These are phyloP conservation scores for Amphilophus citrinellus DNA, from an alignment of 2,113 vertebrate species.

Conservation along the genomic window DNA sequence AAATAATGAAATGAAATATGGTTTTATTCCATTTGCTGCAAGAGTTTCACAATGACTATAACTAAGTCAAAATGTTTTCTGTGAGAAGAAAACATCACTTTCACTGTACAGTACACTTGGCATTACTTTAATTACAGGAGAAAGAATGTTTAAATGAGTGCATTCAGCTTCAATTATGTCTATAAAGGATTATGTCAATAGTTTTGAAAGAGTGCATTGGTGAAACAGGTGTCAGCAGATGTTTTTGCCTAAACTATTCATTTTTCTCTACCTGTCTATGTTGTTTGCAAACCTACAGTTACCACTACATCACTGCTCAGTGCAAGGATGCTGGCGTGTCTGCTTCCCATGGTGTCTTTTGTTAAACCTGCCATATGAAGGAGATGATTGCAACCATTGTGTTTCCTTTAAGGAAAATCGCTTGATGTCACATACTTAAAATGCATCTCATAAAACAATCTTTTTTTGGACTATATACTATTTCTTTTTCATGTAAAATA, in stretches of 20 bases:
- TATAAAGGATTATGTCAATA: not conserved
- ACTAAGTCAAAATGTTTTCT: not conserved
- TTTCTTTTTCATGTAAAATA: not conserved
- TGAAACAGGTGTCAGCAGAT: not conserved
- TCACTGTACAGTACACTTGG: not conserved
- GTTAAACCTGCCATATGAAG: slow-evolving; percentile 33
- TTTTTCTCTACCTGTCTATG: not conserved
- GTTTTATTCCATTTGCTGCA: not conserved
- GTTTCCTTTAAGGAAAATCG: slow-evolving; percentile 12
- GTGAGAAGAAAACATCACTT: not conserved
- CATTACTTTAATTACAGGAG: not conserved
- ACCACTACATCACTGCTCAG: not conserved
- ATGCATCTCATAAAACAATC: not conserved
- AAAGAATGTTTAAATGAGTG: not conserved
- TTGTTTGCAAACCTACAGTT: slow-evolving; percentile 1
- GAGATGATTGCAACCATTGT: slow-evolving; percentile 9
- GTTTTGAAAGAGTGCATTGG: not conserved
- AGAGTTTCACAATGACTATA: not conserved
- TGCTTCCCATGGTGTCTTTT: slow-evolving; percentile 17
- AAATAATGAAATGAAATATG: too few relatives aligned
- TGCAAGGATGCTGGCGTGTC: not conserved
- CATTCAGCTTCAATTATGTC: not conserved
- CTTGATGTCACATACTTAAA: not conserved
- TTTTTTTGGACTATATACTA: not conserved
- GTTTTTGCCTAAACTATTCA: slow-evolving; percentile 5